Evolutionary conservation across 2,113 vertebrate genomes (phyloP).

Genomic region (Urocynchramus pylzowi): DNA sequence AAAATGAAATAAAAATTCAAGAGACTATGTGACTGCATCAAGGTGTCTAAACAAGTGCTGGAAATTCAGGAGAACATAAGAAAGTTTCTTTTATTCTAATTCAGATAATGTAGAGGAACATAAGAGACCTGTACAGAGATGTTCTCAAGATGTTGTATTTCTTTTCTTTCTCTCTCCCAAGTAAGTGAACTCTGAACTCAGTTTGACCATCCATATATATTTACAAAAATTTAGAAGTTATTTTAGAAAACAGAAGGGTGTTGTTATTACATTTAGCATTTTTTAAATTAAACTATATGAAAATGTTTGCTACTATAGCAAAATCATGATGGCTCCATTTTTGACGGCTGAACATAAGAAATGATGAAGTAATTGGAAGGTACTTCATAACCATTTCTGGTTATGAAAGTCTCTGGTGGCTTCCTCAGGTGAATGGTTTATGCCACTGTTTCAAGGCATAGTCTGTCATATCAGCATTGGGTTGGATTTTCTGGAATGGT

Average conservation of each 20-base stretch:
- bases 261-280: background rate
- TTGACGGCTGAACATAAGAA: background rate
- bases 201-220: background rate
- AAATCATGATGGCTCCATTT: background rate
- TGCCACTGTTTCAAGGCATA: background rate
- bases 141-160: background rate
- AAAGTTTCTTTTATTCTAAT: background rate
- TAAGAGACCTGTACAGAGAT: background rate
- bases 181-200: background rate
- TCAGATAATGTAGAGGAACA: background rate
- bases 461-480: background rate
- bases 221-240: background rate
- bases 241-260: background rate
- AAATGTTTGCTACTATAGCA: background rate
- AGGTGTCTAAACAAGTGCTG: background rate
- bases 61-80: background rate
- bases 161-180: background rate
- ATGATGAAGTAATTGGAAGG: fast-evolving
- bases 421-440: background rate
- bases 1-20: conserved; percentile 1
- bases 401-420: background rate
- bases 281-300: background rate
- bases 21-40: background rate
- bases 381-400: background rate
- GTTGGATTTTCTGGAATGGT: background rate